Percentiles rank a stretch among this genome's conserved stretches.
These are phyloP conservation scores for Armadillidium nasatum DNA, from an alignment of 1,140 invertebrate genomes.

Conservation along the genomic window DNA sequence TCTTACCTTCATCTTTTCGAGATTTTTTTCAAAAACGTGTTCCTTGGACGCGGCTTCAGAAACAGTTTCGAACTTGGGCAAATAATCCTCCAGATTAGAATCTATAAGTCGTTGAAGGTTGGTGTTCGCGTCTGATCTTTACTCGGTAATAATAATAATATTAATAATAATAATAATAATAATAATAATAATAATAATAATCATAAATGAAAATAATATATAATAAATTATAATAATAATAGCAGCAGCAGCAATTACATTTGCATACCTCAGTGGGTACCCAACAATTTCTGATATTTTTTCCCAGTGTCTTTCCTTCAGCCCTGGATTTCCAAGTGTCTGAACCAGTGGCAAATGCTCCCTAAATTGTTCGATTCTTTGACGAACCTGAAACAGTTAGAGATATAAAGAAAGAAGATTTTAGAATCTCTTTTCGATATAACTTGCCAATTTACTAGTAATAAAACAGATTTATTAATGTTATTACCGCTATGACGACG, in stretches of 20 bases:
- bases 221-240: background rate
- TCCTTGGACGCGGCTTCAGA: constrained; percentile 94
- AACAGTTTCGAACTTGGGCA: constrained; percentile 84
- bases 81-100: constrained; percentile 83
- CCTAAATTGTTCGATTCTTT: constrained; percentile 81
- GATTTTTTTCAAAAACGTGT: constrained; percentile 81
- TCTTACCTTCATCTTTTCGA: constrained; percentile 76
- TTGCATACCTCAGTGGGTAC: constrained; percentile 71
- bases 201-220: too few species aligned
- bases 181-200: background rate
- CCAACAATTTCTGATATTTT: constrained; percentile 92
- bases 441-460: constrained; percentile 29
- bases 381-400: constrained; percentile 53
- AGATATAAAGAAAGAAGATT: background rate
- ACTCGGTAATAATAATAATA: background rate
- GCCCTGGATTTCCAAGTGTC: constrained; percentile 87
- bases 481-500: constrained; percentile 40
- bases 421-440: background rate
- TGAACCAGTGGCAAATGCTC: constrained; percentile 84
- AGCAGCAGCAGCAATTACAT: background rate
- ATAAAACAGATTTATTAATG: too few species aligned
- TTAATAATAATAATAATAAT: background rate
- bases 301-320: constrained; percentile 92
- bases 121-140: constrained; percentile 67
- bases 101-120: constrained; percentile 88